Percentiles rank a stretch among this genome's conserved stretches.
Evolutionary conservation across 23 tunicate genomes (phyloP).

Genomic region (Trididemnum miniatum): DNA sequence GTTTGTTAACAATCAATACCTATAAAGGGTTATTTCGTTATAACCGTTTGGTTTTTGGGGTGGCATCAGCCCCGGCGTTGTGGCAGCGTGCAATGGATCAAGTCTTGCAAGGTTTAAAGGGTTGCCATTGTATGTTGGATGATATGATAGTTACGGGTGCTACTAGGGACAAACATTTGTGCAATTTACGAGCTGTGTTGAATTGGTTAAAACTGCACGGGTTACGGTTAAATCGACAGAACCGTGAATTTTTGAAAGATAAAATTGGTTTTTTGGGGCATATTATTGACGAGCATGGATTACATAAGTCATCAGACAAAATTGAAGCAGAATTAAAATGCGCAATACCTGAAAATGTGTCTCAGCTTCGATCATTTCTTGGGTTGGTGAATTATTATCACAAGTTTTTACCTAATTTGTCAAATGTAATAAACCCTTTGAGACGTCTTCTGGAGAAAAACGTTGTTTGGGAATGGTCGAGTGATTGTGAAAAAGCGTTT

Average conservation of each 20-base stretch:
- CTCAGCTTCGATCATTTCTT: background rate
- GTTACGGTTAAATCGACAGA: background rate
- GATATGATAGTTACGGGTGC: background rate
- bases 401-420: background rate
- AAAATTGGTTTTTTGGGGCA: background rate
- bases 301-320: background rate
- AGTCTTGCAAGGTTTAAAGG: background rate
- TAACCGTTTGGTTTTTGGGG: conserved; percentile 17
- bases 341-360: background rate
- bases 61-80: too few relatives aligned
- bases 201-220: background rate
- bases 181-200: background rate
- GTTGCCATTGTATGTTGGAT: too few relatives aligned
- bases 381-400: background rate
- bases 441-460: background rate
- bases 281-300: background rate
- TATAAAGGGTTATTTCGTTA: background rate
- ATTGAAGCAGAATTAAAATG: background rate
- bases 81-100: too few relatives aligned
- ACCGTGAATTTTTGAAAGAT: background rate
- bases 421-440: background rate
- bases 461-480: background rate
- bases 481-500: background rate
- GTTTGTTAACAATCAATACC: background rate
- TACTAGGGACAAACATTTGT: background rate